phyloP scores from a whole-genome alignment of 2,888 invertebrate species.

The Lobophora halterata region DNA sequence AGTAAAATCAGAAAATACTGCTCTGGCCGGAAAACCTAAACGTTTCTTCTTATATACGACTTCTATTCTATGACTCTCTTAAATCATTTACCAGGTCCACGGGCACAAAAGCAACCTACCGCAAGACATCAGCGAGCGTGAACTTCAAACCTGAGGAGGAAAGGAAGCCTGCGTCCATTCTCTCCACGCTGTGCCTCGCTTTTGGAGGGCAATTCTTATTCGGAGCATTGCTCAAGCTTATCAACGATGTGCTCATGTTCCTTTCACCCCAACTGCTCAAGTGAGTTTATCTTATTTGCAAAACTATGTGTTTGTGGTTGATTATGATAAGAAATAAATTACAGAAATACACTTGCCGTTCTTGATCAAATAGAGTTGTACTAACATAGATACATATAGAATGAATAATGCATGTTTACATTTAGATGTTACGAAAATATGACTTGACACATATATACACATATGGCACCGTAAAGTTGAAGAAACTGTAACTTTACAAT shows the following conservation, averaged over 20 bases:
- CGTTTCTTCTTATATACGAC: too few species aligned
- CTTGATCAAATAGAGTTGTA: conserved; percentile 3
- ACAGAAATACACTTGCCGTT: conserved; percentile 2
- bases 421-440: too few species aligned
- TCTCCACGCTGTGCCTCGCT: conserved; percentile 90
- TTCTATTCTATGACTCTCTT: too few species aligned
- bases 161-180: conserved; percentile 89
- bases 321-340: conserved; percentile 8
- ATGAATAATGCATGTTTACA: too few species aligned
- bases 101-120: conserved; percentile 83
- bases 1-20: too few species aligned
- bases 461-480: too few species aligned
- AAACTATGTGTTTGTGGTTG: neutral
- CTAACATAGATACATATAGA: too few species aligned
- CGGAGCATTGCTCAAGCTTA: conserved; percentile 90
- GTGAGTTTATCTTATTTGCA: conserved; percentile 72
- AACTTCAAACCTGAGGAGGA: conserved; percentile 85
- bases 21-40: too few species aligned
- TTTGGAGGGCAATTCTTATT: conserved; percentile 94
- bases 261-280: conserved; percentile 93
- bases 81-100: conserved; percentile 47
- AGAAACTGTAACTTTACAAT: too few species aligned
- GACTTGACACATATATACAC: too few species aligned
- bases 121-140: conserved; percentile 85
- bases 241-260: conserved; percentile 92